Evolutionary conservation across 1,140 invertebrate species (phyloP).

Genomic region (Papilio glaucus): DNA sequence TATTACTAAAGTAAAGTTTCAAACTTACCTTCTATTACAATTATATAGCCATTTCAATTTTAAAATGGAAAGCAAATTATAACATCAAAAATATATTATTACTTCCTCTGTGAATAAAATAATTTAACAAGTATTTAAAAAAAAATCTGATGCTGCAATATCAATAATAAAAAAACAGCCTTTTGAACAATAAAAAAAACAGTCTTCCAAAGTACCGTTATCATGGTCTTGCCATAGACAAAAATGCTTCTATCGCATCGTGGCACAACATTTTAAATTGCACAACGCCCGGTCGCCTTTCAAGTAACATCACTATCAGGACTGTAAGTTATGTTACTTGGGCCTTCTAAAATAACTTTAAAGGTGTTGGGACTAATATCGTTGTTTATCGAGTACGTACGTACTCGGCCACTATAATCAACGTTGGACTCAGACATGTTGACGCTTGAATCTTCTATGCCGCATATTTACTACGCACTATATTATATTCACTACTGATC

Average conservation of each 20-base stretch:
- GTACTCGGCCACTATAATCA: conserved; percentile 52
- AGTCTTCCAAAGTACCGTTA: conserved; percentile 41
- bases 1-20: no score
- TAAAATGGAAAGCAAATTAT: no score
- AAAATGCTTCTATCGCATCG: conserved; percentile 54
- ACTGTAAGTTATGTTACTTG: conserved; percentile 52
- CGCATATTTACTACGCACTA: not conserved
- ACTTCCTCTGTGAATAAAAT: no score
- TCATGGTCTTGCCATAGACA: conserved; percentile 53
- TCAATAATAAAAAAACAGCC: no score
- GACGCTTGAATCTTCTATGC: conserved; percentile 41
- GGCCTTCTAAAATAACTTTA: conserved; percentile 58
- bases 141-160: no score
- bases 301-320: conserved; percentile 53
- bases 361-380: conserved; percentile 58
- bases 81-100: no score
- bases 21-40: no score
- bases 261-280: conserved; percentile 55
- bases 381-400: conserved; percentile 63
- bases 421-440: conserved; percentile 46
- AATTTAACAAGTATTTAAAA: no score
- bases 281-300: conserved; percentile 53
- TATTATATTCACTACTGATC: no score
- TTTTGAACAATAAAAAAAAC: no score
- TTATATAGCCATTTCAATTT: no score